A percentile compares a stretch with the other conserved stretches of the same genome.
These are phyloP conservation scores for Mycogona germanica DNA, from an alignment of 2,888 invertebrate species.

Conservation along the genomic window DNA sequence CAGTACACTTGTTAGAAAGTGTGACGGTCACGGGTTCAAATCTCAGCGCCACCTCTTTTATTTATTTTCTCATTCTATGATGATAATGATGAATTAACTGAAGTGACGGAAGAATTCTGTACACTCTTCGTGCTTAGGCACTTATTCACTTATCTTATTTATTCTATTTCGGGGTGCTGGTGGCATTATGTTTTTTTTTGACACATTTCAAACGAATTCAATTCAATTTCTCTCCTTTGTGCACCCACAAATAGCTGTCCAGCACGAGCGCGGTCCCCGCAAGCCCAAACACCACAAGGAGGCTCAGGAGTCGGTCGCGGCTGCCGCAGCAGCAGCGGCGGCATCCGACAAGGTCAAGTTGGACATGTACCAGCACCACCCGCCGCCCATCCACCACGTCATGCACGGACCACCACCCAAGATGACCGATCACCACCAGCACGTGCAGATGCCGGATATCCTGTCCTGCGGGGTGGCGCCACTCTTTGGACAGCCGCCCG, in stretches of 20 bases:
- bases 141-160: no score
- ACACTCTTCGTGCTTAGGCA: no score
- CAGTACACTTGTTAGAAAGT: no score
- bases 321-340: slow-evolving; percentile 19
- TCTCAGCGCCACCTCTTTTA: no score
- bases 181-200: background rate
- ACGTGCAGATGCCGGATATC: slow-evolving; percentile 17
- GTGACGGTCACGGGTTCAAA: no score
- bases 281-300: slow-evolving; percentile 71
- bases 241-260: slow-evolving; percentile 62
- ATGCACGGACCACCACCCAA: slow-evolving; percentile 10
- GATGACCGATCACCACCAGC: no score
- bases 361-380: slow-evolving; percentile 1
- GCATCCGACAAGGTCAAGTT: slow-evolving; percentile 18
- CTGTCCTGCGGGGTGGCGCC: slow-evolving; percentile 14
- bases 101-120: no score
- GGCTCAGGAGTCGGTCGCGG: slow-evolving; percentile 2
- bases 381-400: background rate
- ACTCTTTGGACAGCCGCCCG: slow-evolving; percentile 19
- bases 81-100: no score
- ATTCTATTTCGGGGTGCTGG: no score
- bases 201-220: background rate
- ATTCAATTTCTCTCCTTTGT: background rate
- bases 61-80: no score
- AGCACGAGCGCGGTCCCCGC: slow-evolving; percentile 90